Base-by-base conservation (phyloP, 1,140 invertebrate genomes). In the Cheumatopsyche charites region DNA sequence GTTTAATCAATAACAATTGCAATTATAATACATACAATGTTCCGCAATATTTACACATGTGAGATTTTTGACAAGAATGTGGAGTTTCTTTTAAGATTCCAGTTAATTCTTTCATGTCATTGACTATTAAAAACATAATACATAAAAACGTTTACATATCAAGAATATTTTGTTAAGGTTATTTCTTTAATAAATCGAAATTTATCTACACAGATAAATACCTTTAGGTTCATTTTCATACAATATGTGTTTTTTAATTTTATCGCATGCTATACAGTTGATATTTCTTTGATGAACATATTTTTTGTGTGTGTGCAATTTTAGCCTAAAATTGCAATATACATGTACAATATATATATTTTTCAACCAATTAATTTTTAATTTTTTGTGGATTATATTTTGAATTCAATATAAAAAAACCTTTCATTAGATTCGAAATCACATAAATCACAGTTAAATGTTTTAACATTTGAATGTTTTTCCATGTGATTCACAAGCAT, bases 401-500 rank as follows among this genome's bases (percentile, higher is more conserved):
- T 36, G 3, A 36, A n/a, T n/a, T n/a, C n/a, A n/a, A n/a, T n/a
- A 9, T 9, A 36, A 52, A 15, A 13, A 15, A 52, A 74, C 73
- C 63, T 70, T 23, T 74, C 68, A 23, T 67, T 36, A 7, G 68
- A 71, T 67, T 71, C 71, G 55, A 71, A 71, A 13, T 61, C 58
- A 19, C 72, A 73, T 4, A 70, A 21, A 23, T 73, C 62, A 29
- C 72, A 73, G 4, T 47, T 5, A 36, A 62, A 43, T 9, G 52
- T 36, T 61, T 72, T 75, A 0, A 72, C 0, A 9, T 45, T 65
- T 26, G 45, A 68, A 58, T 75, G 73, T 25, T 75, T 75, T 41
- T 72, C 70, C n/a, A 45, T 69, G 15, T 75, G 73, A 36, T 75
- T 72, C 1, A 75, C 65, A 15, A 75, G 21, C 73, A 75, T 75